Evolutionary conservation across 2,888 invertebrate species (phyloP).

Genomic region (Drosophila cracens): DNA sequence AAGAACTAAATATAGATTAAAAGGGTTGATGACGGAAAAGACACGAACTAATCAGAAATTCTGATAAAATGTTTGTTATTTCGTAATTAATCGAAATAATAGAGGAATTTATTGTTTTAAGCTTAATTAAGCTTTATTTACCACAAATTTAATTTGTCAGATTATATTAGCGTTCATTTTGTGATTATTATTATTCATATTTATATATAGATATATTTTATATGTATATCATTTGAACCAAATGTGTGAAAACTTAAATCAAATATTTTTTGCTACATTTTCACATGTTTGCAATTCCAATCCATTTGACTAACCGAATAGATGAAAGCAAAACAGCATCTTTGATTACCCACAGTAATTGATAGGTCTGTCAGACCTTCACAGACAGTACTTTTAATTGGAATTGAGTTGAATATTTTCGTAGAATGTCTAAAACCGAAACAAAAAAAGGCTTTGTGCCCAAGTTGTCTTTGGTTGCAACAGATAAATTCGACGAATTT

Average conservation of each 20-base stretch:
- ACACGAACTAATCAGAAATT: background rate
- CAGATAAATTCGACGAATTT: slow-evolving; percentile 39
- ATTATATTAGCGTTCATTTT: background rate
- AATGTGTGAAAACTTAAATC: background rate
- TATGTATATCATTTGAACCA: background rate
- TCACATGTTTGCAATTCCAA: slow-evolving; percentile 4
- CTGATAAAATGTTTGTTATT: background rate
- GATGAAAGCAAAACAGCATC: slow-evolving; percentile 13
- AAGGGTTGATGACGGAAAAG: too few relatives aligned
- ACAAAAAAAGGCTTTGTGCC: slow-evolving; percentile 11
- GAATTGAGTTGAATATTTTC: slow-evolving; percentile 1
- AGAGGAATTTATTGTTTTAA: background rate
- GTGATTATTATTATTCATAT: background rate
- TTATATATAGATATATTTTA: too few relatives aligned
- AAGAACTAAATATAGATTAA: background rate
- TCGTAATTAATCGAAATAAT: background rate
- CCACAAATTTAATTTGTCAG: background rate
- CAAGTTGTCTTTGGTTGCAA: background rate
- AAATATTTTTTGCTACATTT: background rate
- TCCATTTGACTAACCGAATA: slow-evolving; percentile 17
- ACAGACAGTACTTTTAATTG: slow-evolving; percentile 11
- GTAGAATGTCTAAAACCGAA: slow-evolving; percentile 12
- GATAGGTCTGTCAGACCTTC: slow-evolving; percentile 8
- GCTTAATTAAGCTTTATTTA: background rate
- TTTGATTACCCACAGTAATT: slow-evolving; percentile 9